Percentiles rank a stretch among this genome's conserved stretches.
These are phyloP conservation scores for Drosophila tani DNA, from an alignment of 1,140 invertebrate species.

Conservation along the genomic window DNA sequence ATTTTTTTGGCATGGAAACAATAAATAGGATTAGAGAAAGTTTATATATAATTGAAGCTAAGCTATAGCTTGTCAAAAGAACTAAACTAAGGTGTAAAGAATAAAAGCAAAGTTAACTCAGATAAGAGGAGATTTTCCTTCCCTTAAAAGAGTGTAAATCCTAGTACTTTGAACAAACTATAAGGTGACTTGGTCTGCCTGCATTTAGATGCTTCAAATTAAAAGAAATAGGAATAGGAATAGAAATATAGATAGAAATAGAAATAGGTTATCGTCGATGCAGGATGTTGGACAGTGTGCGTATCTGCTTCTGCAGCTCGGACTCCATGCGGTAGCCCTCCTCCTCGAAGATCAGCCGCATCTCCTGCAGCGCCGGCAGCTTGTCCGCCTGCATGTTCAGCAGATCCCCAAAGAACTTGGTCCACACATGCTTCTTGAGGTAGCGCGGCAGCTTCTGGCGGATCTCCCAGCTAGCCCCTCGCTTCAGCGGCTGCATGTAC, in stretches of 20 bases:
- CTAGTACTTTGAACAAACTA: slow-evolving; percentile 7
- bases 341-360: slow-evolving; percentile 88
- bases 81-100: slow-evolving; percentile 11
- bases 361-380: slow-evolving; percentile 88
- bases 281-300: slow-evolving; percentile 80
- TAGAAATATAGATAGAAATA: slow-evolving; percentile 8
- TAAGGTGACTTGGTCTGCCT: slow-evolving; percentile 27
- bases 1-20: slow-evolving; percentile 58
- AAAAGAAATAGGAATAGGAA: slow-evolving; percentile 13
- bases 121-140: background rate
- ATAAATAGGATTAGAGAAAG: slow-evolving; percentile 33
- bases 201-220: background rate
- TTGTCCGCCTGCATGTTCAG: slow-evolving; percentile 89
- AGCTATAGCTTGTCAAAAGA: slow-evolving; percentile 2
- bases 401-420: slow-evolving; percentile 88
- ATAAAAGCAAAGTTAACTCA: background rate
- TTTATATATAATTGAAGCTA: slow-evolving; percentile 26
- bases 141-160: background rate
- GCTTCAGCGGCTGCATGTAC: slow-evolving; percentile 90
- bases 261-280: slow-evolving; percentile 77
- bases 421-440: slow-evolving; percentile 88
- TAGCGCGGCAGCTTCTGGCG: slow-evolving; percentile 87
- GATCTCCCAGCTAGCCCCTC: slow-evolving; percentile 85
- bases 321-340: slow-evolving; percentile 86
- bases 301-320: slow-evolving; percentile 83